Evolutionary conservation across 2,797 vertebrate species (phyloP), one percentile per base, ranked within the genome.

Genomic region (Sarcophilus harrisii): DNA sequence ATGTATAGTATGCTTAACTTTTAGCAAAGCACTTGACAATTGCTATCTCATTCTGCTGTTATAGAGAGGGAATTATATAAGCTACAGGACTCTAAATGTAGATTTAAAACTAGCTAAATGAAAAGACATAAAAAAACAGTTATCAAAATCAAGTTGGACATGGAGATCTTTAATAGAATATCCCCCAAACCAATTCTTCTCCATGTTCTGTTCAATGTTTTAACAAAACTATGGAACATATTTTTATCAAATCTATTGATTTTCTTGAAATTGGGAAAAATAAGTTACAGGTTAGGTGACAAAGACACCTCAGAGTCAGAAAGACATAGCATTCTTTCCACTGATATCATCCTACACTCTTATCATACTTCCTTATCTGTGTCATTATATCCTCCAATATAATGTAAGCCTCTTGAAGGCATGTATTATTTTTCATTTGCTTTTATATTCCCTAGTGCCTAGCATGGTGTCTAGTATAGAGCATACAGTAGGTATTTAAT

Each of bases 361-460:
- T 45, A 81, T 24, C 2, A 45, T 24, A 81, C 73, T 81, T 45
- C n/a, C 38, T 45, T 45, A 45, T 81, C 73, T 81, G 38, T 81
- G 38, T 81, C 2, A 45, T 27, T 81, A 2, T 45, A 81, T n/a
- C 32, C 30, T 24, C 27, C 54, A 0, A 54, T 21, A 58, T 52
- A 9, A 21, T 13, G 5, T 49, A 58, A 91, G 73, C 0, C 0
- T 8, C 0, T 0, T 27, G 81, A 0, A 28, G 58, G 14, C 49
- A n/a, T n/a, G 94, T 5, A 38, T 24, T 5, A 28, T 12, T 29
- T 57, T 90, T 52, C 28, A 13, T 45, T 24, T 90, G 49, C 54
- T 49, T 30, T 30, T 28, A 1, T 32, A 8, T 58, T 45, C 58
- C 18, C n/a, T 30, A 12, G 32, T 3, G 32, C 30, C 8, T 1